phyloP scores from a whole-genome alignment of 2,888 invertebrate species.

The Myathropa florea region DNA sequence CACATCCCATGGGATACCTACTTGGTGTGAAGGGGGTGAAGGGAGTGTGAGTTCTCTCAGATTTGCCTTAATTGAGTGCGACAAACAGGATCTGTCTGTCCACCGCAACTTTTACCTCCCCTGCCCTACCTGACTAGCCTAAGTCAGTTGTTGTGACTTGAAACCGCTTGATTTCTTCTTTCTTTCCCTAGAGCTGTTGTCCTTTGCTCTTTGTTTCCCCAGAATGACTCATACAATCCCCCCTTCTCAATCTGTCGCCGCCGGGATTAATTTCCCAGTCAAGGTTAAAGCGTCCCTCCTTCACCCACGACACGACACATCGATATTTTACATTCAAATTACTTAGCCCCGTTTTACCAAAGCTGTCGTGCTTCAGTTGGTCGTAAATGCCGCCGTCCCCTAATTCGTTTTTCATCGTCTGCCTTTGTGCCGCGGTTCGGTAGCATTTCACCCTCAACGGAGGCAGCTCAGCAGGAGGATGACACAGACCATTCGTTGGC shows the following conservation, averaged over 20 bases:
- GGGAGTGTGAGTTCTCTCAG: too few relatives aligned
- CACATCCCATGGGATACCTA: too few relatives aligned
- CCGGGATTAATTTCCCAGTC: not conserved
- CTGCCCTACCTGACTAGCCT: too few relatives aligned
- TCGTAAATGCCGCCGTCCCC: not conserved
- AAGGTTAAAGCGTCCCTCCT: not conserved
- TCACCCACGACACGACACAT: not conserved
- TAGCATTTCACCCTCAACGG: conserved; percentile 11
- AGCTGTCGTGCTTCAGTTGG: not conserved
- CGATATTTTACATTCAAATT: conserved; percentile 28
- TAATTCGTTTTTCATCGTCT: conserved; percentile 39
- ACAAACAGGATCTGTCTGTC: too few relatives aligned
- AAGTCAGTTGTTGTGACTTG: too few relatives aligned
- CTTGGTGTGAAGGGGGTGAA: too few relatives aligned
- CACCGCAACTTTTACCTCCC: too few relatives aligned
- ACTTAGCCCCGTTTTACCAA: conserved; percentile 1
- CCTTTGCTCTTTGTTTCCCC: too few relatives aligned
- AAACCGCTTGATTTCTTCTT: too few relatives aligned
- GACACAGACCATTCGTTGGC: conserved; percentile 49
- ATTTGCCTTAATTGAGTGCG: too few relatives aligned
- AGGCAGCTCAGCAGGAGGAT: too few relatives aligned
- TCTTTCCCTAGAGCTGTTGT: too few relatives aligned
- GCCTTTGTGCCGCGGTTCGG: not conserved
- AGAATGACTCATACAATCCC: not conserved
- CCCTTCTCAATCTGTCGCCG: not conserved